Percentiles rank a stretch among this genome's conserved stretches.
phyloP scores from a whole-genome alignment of 2,797 vertebrate species.

The Galago senegalensis region DNA sequence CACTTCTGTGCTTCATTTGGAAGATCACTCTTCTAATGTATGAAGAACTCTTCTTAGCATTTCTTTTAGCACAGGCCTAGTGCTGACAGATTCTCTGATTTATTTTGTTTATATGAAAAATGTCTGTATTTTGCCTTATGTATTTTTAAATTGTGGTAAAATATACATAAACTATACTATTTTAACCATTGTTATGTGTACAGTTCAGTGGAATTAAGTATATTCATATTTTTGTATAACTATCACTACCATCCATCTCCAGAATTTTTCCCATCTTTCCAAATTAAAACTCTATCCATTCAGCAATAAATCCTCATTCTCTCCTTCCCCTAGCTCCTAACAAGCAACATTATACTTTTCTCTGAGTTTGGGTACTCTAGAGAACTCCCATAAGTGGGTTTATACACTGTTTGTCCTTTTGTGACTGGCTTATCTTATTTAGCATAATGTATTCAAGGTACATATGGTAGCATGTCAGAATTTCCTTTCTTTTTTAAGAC shows the following conservation, averaged over 20 bases:
- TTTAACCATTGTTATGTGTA: neutral
- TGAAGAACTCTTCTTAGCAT: neutral
- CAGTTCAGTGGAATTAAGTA: neutral
- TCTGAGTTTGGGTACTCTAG: neutral
- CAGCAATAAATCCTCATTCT: neutral
- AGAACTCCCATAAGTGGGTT: neutral
- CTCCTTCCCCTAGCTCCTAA: neutral
- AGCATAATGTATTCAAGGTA: neutral
- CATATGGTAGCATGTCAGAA: neutral
- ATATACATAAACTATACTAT: neutral
- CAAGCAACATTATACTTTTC: neutral
- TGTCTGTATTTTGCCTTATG: neutral
- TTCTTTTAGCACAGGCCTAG: neutral
- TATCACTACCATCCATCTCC: neutral
- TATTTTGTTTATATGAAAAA: constrained; percentile 55
- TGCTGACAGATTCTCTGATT: neutral
- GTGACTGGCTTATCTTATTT: neutral
- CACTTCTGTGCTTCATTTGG: neutral
- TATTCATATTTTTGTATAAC: neutral
- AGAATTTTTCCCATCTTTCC: neutral
- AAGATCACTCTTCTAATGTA: constrained; percentile 16
- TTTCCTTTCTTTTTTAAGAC: neutral
- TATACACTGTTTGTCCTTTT: neutral
- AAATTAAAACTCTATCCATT: neutral
- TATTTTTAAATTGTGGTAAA: constrained; percentile 35